These are phyloP conservation scores for Itoplectis maculator DNA, from an alignment of 2,888 invertebrate genomes.

Conservation along the genomic window DNA sequence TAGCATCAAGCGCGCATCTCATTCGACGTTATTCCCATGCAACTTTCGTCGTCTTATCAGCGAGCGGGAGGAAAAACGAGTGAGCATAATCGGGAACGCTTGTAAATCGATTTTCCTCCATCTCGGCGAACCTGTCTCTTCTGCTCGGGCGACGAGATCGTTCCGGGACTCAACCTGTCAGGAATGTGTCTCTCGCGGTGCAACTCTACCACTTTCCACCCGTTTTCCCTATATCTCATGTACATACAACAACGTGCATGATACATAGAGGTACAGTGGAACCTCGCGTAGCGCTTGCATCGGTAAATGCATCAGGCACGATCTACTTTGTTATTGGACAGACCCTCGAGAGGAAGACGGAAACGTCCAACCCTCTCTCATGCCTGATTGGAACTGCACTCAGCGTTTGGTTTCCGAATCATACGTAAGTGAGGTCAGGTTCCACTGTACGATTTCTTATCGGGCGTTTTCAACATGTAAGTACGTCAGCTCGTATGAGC, in stretches of 20 bases:
- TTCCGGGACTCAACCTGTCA: conserved; percentile 52
- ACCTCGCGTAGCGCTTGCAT: no score
- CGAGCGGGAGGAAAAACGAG: conserved; percentile 41
- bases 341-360: no score
- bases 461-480: no score
- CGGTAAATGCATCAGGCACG: no score
- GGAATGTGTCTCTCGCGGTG: conserved; percentile 41
- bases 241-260: background rate
- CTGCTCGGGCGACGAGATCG: conserved; percentile 42
- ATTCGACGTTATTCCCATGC: background rate
- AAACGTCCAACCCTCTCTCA: no score
- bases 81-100: conserved; percentile 49
- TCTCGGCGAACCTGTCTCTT: conserved; percentile 11
- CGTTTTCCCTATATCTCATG: conserved; percentile 29
- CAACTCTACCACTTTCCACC: conserved; percentile 45
- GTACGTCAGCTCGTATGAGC: no score
- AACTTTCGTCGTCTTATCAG: conserved; percentile 10
- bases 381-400: no score
- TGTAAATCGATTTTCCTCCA: conserved; percentile 20
- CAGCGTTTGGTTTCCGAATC: no score
- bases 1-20: background rate
- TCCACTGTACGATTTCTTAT: no score
- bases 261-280: background rate
- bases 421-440: no score
- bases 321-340: no score